phyloP scores from a whole-genome alignment of 2,888 invertebrate genomes.

The Platycheirus albimanus region DNA sequence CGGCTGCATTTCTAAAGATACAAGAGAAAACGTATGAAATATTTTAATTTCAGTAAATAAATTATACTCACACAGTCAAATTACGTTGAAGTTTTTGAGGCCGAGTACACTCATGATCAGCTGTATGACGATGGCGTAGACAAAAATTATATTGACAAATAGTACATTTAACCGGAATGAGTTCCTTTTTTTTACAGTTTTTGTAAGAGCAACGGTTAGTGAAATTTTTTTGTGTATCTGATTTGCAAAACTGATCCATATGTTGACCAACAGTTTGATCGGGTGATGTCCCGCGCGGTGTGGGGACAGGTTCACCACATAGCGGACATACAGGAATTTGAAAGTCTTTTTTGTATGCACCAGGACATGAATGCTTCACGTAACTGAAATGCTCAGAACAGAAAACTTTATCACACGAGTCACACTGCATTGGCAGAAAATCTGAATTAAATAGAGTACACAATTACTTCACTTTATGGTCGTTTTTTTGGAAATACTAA shows the following conservation, averaged over 20 bases:
- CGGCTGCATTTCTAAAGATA: slow-evolving; percentile 80
- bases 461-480: no score
- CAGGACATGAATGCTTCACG: slow-evolving; percentile 90
- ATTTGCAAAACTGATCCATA: slow-evolving; percentile 96
- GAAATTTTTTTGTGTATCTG: slow-evolving; percentile 93
- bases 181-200: slow-evolving; percentile 95
- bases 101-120: slow-evolving; percentile 90
- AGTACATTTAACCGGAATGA: slow-evolving; percentile 90
- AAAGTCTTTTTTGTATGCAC: slow-evolving; percentile 90
- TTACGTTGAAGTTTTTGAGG: slow-evolving; percentile 80
- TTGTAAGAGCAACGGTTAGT: slow-evolving; percentile 93
- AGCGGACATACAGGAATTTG: slow-evolving; percentile 98
- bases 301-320: slow-evolving; percentile 93
- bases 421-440: slow-evolving; percentile 97
- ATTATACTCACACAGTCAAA: slow-evolving; percentile 77
- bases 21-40: no score
- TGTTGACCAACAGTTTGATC: slow-evolving; percentile 94
- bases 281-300: slow-evolving; percentile 90
- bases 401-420: slow-evolving; percentile 93
- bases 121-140: slow-evolving; percentile 92
- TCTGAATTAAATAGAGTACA: no score
- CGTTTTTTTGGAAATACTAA: no score
- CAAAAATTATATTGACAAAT: slow-evolving; percentile 94
- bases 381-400: slow-evolving; percentile 95
- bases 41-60: no score